These are phyloP conservation scores for Arion vulgaris DNA, from an alignment of 1,140 invertebrate species.

Conservation along the genomic window DNA sequence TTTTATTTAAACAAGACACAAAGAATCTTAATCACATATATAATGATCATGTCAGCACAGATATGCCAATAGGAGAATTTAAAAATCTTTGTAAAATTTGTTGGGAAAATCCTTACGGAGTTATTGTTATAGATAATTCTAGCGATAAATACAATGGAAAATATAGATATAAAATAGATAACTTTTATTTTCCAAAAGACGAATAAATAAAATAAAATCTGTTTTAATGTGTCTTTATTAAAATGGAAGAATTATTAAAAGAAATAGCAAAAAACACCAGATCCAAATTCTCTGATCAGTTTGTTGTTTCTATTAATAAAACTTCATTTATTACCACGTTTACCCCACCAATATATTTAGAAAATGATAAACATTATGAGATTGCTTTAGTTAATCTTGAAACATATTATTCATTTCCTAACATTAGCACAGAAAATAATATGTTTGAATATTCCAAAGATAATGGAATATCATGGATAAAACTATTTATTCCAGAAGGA, in stretches of 20 bases:
- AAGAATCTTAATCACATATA: conserved; percentile 18
- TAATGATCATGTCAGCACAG: neutral
- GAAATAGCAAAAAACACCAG: no score
- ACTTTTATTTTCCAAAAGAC: conserved; percentile 16
- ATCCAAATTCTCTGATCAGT: no score
- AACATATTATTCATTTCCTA: no score
- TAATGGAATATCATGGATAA: neutral
- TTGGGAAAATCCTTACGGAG: neutral
- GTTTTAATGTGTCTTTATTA: no score
- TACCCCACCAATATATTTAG: no score
- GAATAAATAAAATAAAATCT: no score
- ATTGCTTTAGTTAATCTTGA: no score
- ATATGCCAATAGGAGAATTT: conserved; percentile 15
- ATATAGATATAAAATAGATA: conserved; percentile 19
- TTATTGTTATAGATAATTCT: conserved; percentile 18
- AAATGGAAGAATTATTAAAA: conserved; percentile 2
- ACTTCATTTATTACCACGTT: no score
- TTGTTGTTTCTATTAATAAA: no score
- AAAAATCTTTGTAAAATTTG: neutral
- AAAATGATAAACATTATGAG: no score
- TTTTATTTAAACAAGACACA: conserved; percentile 20
- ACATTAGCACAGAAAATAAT: no score
- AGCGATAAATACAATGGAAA: conserved; percentile 6
- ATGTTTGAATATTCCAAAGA: no score
- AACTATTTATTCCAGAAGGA: neutral